Evolutionary conservation across 2,113 vertebrate species (phyloP).

Genomic region (Dendropsophus ebraccatus): DNA sequence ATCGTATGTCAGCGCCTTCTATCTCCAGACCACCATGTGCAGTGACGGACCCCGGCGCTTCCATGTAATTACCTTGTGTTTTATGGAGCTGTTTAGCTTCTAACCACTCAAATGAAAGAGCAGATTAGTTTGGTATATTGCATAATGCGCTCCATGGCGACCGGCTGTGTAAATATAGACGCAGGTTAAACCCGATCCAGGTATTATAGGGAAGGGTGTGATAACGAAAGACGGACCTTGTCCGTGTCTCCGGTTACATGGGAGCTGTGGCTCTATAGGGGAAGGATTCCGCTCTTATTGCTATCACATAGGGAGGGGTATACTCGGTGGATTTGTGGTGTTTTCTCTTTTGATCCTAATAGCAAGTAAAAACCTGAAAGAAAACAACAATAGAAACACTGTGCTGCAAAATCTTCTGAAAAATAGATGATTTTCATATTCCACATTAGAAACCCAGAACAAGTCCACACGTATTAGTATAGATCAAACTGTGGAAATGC

Average conservation of each 20-base stretch:
- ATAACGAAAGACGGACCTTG: neutral
- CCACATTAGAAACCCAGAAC: too few relatives aligned
- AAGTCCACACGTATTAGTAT: too few relatives aligned
- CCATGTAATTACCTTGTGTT: neutral
- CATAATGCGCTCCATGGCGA: neutral
- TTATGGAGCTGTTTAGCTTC: neutral
- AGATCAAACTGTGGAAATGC: too few relatives aligned
- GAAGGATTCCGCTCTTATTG: neutral
- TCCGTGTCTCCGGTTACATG: neutral
- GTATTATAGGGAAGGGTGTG: neutral
- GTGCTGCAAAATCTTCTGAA: too few relatives aligned
- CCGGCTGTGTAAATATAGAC: neutral
- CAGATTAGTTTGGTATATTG: neutral
- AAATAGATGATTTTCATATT: too few relatives aligned
- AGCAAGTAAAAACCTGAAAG: too few relatives aligned
- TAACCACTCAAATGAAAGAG: neutral
- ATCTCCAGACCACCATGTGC: neutral
- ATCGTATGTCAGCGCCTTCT: neutral
- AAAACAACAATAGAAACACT: too few relatives aligned
- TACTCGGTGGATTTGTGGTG: too few relatives aligned
- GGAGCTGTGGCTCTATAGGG: too few relatives aligned
- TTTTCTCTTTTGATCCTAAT: too few relatives aligned
- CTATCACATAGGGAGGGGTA: too few relatives aligned
- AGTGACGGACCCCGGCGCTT: neutral
- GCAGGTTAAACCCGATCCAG: neutral